Conservation (phyloP, 1,140 invertebrate species). For the Proales similis region DNA sequence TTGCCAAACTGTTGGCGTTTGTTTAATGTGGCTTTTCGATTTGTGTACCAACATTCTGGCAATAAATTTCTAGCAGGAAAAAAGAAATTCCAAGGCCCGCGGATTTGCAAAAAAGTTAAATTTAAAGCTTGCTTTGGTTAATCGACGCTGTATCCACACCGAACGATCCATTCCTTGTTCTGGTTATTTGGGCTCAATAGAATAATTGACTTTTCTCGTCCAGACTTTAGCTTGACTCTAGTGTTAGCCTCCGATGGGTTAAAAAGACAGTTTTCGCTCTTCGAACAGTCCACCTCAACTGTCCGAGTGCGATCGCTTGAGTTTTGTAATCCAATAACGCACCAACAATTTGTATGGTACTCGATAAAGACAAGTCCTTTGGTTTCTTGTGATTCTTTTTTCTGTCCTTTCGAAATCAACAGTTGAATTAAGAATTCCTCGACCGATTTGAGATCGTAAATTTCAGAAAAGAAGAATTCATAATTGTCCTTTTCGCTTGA, state of each 20-base stretch:
- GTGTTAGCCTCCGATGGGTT: not conserved
- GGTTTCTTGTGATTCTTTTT: not conserved
- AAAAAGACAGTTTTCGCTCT: constrained; percentile 32
- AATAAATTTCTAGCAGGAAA: not conserved
- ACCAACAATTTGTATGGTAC: constrained; percentile 15
- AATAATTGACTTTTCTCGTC: constrained; percentile 1
- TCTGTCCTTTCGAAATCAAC: constrained; percentile 7
- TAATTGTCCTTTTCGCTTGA: constrained; percentile 1
- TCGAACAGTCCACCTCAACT: constrained; percentile 9
- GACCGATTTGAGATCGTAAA: constrained; percentile 3
- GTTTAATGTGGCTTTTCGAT: not conserved
- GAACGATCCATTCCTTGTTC: not conserved
- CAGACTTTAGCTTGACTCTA: constrained; percentile 6
- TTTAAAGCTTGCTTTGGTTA: not conserved
- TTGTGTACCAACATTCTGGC: constrained; percentile 1
- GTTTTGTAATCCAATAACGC: not conserved
- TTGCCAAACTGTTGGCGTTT: not conserved
- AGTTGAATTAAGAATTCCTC: constrained; percentile 19
- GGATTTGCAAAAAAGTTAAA: not conserved
- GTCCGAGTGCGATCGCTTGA: not conserved
- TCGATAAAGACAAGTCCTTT: not conserved
- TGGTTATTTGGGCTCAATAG: not conserved
- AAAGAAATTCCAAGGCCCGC: not conserved
- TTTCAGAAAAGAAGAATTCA: constrained; percentile 18
- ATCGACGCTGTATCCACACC: not conserved